These are phyloP conservation scores for Idris sp. DNA, from an alignment of 1,140 invertebrate genomes.

Conservation along the genomic window DNA sequence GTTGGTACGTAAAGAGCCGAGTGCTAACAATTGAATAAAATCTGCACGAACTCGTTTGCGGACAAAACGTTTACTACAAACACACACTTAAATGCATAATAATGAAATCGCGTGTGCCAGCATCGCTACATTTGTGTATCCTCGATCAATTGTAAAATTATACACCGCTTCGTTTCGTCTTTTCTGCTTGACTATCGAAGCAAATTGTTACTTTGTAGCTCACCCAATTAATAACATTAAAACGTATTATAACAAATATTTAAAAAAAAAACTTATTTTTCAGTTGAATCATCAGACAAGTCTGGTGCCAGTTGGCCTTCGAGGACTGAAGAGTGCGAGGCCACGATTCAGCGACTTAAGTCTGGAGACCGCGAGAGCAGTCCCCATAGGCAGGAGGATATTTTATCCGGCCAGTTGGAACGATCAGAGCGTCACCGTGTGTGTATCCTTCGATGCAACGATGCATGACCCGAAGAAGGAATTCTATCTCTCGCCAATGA, in stretches of 20 bases:
- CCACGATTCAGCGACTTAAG: conserved; percentile 84
- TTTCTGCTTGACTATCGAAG: background rate
- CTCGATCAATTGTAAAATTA: background rate
- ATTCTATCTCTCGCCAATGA: conserved; percentile 84
- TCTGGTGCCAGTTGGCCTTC: conserved; percentile 81
- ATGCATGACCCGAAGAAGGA: conserved; percentile 72
- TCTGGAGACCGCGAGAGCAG: conserved; percentile 78
- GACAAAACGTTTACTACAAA: conserved; percentile 4
- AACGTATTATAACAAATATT: too few relatives aligned
- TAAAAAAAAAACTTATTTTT: conserved; percentile 41
- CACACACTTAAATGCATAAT: conserved; percentile 27
- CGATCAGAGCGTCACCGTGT: conserved; percentile 84
- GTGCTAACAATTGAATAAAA: conserved; percentile 31
- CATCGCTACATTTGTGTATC: background rate
- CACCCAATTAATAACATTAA: too few relatives aligned
- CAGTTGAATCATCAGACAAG: conserved; percentile 86
- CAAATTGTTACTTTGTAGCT: too few relatives aligned
- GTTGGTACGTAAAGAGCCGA: conserved; percentile 4
- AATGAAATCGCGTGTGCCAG: conserved; percentile 12
- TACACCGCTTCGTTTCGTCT: background rate
- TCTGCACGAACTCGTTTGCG: conserved; percentile 26
- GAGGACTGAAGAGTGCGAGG: conserved; percentile 85
- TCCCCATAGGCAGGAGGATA: conserved; percentile 83
- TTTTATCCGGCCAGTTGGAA: conserved; percentile 87
- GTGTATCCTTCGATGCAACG: conserved; percentile 83